Percentiles rank a stretch among this genome's conserved stretches.
These are phyloP conservation scores for Parambassis ranga DNA, from an alignment of 2,797 vertebrate genomes.

Conservation along the genomic window DNA sequence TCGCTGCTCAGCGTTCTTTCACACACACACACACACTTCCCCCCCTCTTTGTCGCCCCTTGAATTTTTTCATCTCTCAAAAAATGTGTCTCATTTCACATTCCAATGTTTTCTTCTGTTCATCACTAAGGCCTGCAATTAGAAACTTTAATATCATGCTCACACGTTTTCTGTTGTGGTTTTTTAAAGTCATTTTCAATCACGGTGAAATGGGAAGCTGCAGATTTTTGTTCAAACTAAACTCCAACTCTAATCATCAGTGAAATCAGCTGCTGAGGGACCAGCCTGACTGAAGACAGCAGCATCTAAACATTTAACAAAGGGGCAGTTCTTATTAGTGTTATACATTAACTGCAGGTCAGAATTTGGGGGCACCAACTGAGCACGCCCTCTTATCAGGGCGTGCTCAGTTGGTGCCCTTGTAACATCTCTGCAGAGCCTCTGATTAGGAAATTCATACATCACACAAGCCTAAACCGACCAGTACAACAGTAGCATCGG, in stretches of 20 bases:
- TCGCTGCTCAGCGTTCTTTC: slow-evolving; percentile 1
- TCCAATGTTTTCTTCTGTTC: not conserved
- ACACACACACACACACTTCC: not conserved
- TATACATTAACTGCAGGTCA: no score
- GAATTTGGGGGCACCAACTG: no score
- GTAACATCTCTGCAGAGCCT: no score
- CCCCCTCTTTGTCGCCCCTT: not conserved
- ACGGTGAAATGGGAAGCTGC: not conserved
- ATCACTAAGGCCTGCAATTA: not conserved
- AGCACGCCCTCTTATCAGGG: no score
- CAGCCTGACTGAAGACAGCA: not conserved
- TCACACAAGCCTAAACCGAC: no score
- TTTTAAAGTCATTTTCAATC: not conserved
- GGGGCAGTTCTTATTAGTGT: no score
- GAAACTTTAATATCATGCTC: not conserved
- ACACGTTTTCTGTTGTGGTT: not conserved
- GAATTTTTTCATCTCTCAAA: slow-evolving; percentile 7
- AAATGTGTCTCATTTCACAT: slow-evolving; percentile 21
- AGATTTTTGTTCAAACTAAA: not conserved
- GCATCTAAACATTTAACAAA: not conserved
- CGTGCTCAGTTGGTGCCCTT: no score
- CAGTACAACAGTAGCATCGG: no score
- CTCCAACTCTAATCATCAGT: not conserved
- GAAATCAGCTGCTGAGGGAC: not conserved
- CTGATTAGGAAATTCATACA: no score